Conservation (phyloP, 2,797 vertebrate species). For the Myotis vivesi region DNA sequence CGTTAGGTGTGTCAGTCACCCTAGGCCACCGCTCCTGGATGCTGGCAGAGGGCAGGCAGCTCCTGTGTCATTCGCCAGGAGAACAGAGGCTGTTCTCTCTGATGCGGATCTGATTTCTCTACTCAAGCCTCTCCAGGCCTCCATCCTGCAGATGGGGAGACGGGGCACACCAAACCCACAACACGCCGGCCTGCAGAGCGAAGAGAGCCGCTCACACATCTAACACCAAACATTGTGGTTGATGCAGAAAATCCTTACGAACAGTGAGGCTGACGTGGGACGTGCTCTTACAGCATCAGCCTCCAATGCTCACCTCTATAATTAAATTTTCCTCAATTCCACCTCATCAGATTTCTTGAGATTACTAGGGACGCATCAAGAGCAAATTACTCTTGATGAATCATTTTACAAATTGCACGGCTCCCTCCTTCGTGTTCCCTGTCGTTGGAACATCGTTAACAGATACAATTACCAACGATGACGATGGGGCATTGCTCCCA, state of each 20-base stretch:
- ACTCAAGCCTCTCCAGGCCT: neutral
- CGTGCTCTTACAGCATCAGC: constrained; percentile 46
- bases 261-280: constrained; percentile 71
- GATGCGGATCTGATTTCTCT: constrained; percentile 53
- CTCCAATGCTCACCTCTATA: constrained; percentile 57
- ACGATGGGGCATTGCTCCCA: neutral
- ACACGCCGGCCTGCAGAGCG: constrained; percentile 59
- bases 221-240: constrained; percentile 47
- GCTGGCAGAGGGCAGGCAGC: constrained; percentile 21
- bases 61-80: neutral
- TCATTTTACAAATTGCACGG: constrained; percentile 67
- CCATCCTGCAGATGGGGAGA: constrained; percentile 12
- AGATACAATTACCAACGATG: neutral
- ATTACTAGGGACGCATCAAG: constrained; percentile 70
- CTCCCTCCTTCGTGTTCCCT: constrained; percentile 52
- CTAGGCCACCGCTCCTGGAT: neutral
- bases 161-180: constrained; percentile 44
- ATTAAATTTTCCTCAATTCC: constrained; percentile 80
- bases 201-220: constrained; percentile 37
- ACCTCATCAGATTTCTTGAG: constrained; percentile 75
- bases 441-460: constrained; percentile 11
- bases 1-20: neutral
- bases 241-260: constrained; percentile 45
- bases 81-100: constrained; percentile 2
- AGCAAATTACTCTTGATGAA: constrained; percentile 73